Evolutionary conservation across 2,888 invertebrate genomes (phyloP).

Genomic region (Protonemura montana): DNA sequence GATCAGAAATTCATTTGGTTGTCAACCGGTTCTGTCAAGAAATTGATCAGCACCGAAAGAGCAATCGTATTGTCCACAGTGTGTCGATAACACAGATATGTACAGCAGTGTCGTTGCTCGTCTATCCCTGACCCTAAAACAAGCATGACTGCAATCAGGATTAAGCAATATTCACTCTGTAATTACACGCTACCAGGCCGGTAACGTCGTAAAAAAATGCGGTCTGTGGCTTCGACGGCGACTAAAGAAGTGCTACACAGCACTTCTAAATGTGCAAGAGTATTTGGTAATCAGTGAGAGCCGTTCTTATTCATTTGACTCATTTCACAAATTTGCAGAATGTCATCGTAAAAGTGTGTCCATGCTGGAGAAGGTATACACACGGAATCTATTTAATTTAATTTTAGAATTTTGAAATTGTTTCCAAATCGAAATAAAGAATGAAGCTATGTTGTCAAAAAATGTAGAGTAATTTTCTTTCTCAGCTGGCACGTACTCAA

Average conservation of each 20-base stretch:
- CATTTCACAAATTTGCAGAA: background rate
- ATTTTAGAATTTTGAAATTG: background rate
- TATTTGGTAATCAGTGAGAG: background rate
- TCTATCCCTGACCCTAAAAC: conserved; percentile 27
- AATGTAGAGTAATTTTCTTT: background rate
- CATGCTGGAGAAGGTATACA: background rate
- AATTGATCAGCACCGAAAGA: background rate
- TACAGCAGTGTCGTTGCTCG: background rate
- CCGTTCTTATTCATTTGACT: background rate
- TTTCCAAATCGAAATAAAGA: background rate
- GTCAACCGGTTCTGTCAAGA: background rate
- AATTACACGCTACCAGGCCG: background rate
- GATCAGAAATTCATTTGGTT: too few species aligned
- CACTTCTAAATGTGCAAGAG: background rate
- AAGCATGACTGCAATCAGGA: background rate
- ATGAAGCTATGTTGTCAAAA: background rate
- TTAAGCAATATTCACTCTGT: background rate
- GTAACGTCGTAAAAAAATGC: background rate
- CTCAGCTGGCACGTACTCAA: background rate
- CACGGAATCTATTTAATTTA: background rate
- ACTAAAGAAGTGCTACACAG: background rate
- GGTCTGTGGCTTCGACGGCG: background rate
- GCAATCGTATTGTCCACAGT: background rate
- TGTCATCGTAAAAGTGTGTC: background rate
- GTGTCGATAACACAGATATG: background rate